Evolutionary conservation across 2,797 vertebrate genomes (phyloP).

Genomic region (Lates japonicus): DNA sequence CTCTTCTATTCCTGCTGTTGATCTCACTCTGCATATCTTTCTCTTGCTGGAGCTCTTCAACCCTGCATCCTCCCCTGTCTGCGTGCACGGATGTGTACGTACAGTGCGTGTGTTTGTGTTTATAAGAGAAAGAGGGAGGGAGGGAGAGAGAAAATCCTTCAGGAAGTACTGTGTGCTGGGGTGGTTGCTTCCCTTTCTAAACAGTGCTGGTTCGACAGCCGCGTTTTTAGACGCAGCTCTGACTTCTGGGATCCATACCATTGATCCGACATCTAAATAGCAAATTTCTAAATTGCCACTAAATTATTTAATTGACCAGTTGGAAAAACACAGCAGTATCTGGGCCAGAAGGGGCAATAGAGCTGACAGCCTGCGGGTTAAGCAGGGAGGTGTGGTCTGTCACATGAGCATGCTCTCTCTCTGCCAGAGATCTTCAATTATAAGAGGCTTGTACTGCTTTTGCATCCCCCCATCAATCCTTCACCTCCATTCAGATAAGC

Average conservation of each 20-base stretch:
- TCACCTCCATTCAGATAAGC: constrained; percentile 76
- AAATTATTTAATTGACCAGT: constrained; percentile 70
- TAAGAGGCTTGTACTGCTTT: constrained; percentile 77
- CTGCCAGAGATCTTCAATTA: constrained; percentile 72
- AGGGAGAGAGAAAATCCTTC: neutral
- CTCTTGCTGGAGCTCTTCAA: constrained; percentile 33
- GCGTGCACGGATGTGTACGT: neutral
- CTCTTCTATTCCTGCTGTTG: constrained; percentile 45
- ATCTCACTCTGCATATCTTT: constrained; percentile 39
- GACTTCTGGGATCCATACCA: constrained; percentile 56
- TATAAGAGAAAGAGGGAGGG: neutral
- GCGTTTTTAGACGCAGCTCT: constrained; percentile 28
- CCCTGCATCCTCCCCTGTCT: neutral
- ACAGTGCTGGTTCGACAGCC: constrained; percentile 7
- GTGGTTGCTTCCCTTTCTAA: constrained; percentile 26
- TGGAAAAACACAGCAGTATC: constrained; percentile 53
- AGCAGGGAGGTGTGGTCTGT: constrained; percentile 47
- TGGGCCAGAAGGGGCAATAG: constrained; percentile 35
- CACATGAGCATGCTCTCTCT: constrained; percentile 56
- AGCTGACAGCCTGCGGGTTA: constrained; percentile 52
- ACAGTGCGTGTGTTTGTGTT: neutral
- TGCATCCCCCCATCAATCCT: constrained; percentile 67
- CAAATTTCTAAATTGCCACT: constrained; percentile 63
- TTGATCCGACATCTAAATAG: constrained; percentile 53
- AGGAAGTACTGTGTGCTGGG: neutral